A percentile compares a stretch with the other conserved stretches of the same genome.
phyloP scores from a whole-genome alignment of 2,888 invertebrate genomes.

The Globia sparganii region DNA sequence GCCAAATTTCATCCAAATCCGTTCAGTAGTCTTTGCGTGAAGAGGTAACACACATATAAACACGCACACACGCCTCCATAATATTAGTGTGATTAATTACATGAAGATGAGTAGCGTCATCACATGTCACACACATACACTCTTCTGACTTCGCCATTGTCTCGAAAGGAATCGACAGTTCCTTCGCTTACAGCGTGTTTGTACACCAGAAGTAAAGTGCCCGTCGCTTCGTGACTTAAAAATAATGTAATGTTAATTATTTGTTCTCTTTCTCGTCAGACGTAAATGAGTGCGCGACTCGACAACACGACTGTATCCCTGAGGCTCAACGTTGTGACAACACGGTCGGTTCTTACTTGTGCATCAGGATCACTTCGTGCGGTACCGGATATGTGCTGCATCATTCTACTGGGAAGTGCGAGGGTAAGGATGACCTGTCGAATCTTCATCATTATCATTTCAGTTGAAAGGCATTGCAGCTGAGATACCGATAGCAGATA shows the following conservation, averaged over 20 bases:
- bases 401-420: conserved; percentile 95
- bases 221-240: neutral
- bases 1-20: no score
- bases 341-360: conserved; percentile 96
- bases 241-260: neutral
- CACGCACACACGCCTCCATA: no score
- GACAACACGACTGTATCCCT: conserved; percentile 92
- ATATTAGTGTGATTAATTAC: no score
- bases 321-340: conserved; percentile 96
- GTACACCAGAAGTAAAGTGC: neutral
- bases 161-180: neutral
- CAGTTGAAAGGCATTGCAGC: neutral
- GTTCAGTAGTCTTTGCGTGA: no score
- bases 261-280: conserved; percentile 85
- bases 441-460: neutral
- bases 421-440: conserved; percentile 90
- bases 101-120: no score
- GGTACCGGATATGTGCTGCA: conserved; percentile 99
- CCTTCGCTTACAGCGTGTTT: neutral
- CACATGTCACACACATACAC: no score
- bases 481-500: neutral
- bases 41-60: no score
- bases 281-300: conserved; percentile 95
- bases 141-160: neutral
- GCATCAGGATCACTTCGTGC: conserved; percentile 96